phyloP scores from a whole-genome alignment of 2,113 vertebrate genomes.

The Sphaerodactylus townsendi region DNA sequence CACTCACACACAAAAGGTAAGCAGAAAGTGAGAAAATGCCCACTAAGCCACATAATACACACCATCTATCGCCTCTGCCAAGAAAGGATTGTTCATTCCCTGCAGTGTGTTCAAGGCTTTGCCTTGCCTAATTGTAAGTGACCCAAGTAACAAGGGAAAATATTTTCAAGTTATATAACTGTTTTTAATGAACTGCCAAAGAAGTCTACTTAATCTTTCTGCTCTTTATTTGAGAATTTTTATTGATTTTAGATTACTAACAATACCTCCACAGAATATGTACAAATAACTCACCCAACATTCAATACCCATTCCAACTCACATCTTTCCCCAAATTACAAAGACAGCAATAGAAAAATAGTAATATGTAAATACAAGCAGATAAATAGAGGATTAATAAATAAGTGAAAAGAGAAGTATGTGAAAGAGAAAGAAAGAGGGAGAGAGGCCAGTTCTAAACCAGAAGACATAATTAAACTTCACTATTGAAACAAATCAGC shows the following conservation, averaged over 20 bases:
- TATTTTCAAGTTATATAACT: conserved; percentile 8
- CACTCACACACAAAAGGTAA: not conserved
- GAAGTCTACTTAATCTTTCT: not conserved
- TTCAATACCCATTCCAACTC: not conserved
- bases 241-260: not conserved
- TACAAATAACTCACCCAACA: not conserved
- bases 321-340: not conserved
- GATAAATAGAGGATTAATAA: not conserved
- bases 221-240: not conserved
- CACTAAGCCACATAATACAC: not conserved
- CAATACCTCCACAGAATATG: not conserved
- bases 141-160: not conserved
- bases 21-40: not conserved
- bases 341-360: not conserved
- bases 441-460: not conserved
- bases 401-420: not conserved
- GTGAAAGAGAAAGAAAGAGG: not conserved
- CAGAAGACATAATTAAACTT: not conserved
- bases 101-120: not conserved
- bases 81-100: conserved; percentile 18
- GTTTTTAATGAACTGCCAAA: conserved; percentile 23
- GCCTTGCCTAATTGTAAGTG: conserved; percentile 2
- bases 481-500: not conserved
- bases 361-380: not conserved
- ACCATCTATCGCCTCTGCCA: not conserved